phyloP scores from a whole-genome alignment of 2,888 invertebrate genomes.

The Beris chalybata region DNA sequence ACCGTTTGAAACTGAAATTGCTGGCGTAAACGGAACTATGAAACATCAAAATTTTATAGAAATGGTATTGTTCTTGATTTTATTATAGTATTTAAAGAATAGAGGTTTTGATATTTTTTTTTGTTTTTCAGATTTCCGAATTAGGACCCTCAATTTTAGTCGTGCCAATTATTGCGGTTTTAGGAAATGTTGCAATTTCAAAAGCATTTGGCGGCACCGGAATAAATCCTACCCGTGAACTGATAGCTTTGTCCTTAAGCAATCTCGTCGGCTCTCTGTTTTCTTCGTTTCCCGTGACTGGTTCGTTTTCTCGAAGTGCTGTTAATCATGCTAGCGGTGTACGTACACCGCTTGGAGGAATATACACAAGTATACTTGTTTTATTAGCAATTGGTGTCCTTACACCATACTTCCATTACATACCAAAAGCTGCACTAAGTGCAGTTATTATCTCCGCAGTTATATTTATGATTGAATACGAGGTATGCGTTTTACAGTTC shows the following conservation, averaged over 20 bases:
- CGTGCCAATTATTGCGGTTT: constrained; percentile 85
- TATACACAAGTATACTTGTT: constrained; percentile 81
- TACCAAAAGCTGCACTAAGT: constrained; percentile 85
- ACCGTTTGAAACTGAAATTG: constrained; percentile 66
- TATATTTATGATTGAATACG: constrained; percentile 92
- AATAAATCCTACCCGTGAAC: constrained; percentile 87
- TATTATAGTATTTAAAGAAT: not conserved
- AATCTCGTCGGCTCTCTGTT: constrained; percentile 87
- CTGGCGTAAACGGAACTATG: constrained; percentile 46
- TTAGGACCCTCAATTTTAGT: constrained; percentile 83
- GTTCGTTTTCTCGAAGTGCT: constrained; percentile 86
- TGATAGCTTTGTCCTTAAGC: constrained; percentile 81
- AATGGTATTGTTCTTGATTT: constrained; percentile 46
- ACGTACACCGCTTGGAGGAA: constrained; percentile 82
- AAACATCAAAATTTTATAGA: constrained; percentile 47
- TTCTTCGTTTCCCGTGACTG: constrained; percentile 88
- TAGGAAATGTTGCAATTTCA: constrained; percentile 94
- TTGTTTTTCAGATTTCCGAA: constrained; percentile 62
- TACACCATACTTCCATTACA: constrained; percentile 87
- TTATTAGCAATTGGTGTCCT: constrained; percentile 80
- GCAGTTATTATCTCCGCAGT: constrained; percentile 95
- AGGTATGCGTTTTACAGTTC: constrained; percentile 55
- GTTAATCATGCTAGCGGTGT: constrained; percentile 96
- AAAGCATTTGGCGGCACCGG: constrained; percentile 87
- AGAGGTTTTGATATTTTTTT: not conserved